A percentile compares a stretch with the other conserved stretches of the same genome.
These are phyloP conservation scores for Philopedon plagiatum DNA, from an alignment of 2,888 invertebrate species.

Conservation along the genomic window DNA sequence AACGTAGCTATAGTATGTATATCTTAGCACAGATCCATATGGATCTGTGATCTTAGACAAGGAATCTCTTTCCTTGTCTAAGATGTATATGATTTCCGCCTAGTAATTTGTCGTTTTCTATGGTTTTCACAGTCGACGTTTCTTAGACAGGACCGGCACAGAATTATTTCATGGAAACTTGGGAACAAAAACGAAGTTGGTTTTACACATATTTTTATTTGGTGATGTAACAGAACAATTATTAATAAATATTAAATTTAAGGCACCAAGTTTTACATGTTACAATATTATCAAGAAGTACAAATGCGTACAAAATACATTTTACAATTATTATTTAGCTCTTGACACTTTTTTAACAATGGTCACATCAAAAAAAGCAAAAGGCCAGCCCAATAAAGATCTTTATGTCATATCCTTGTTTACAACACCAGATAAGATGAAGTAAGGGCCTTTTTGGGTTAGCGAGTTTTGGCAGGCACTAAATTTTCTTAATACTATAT, in stretches of 20 bases:
- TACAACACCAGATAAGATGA: neutral
- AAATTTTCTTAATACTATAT: conserved; percentile 10
- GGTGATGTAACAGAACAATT: conserved; percentile 51
- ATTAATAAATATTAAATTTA: conserved; percentile 55
- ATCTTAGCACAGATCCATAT: no score
- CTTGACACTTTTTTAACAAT: conserved; percentile 7
- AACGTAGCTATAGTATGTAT: no score
- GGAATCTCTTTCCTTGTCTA: no score
- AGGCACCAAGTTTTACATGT: conserved; percentile 60
- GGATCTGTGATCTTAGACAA: no score
- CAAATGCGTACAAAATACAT: conserved; percentile 46
- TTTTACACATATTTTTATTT: conserved; percentile 36
- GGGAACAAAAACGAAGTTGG: neutral
- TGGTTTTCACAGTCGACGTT: no score
- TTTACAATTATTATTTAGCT: conserved; percentile 17
- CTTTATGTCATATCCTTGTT: no score
- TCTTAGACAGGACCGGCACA: no score
- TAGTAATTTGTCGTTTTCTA: no score
- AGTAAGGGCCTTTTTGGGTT: neutral
- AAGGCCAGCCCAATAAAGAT: neutral
- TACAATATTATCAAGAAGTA: conserved; percentile 52
- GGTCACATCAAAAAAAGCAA: conserved; percentile 1
- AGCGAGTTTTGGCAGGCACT: conserved; percentile 27
- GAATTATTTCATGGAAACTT: no score
- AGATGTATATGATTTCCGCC: no score